These are phyloP conservation scores for Columba guinea DNA, from an alignment of 2,797 vertebrate genomes.

Conservation along the genomic window DNA sequence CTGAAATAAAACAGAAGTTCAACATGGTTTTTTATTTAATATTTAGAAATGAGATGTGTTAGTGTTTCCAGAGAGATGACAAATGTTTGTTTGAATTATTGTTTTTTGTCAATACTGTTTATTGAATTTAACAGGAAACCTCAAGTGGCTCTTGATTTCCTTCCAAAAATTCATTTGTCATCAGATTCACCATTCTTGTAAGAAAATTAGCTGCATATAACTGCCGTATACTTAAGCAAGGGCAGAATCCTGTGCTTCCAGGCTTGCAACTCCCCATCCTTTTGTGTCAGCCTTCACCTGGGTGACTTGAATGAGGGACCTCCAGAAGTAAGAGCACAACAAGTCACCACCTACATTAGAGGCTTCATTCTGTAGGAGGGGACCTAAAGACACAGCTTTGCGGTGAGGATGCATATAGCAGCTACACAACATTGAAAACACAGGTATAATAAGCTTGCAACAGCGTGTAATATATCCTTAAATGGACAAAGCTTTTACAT, in stretches of 20 bases:
- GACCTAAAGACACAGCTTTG: not conserved
- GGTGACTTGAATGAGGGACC: not conserved
- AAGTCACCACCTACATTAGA: accelerated
- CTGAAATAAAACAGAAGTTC: slow-evolving; percentile 26
- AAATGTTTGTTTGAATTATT: not conserved
- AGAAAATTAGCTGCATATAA: not conserved
- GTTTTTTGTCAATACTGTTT: not conserved
- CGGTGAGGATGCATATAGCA: not conserved
- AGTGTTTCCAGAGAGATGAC: not conserved
- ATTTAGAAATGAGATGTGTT: not conserved
- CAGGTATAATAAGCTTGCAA: not conserved
- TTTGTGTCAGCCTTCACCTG: not conserved
- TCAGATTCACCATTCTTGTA: not conserved
- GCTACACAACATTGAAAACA: not conserved
- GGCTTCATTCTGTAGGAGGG: not conserved
- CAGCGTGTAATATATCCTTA: not conserved
- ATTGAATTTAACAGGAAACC: not conserved
- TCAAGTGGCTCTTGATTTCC: not conserved
- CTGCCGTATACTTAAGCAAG: not conserved
- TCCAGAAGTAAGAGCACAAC: not conserved
- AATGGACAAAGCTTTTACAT: not conserved
- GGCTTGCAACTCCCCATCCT: not conserved
- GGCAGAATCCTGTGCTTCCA: not conserved
- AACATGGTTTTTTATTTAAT: not conserved
- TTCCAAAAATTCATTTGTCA: not conserved